These are phyloP conservation scores for Girardinichthys multiradiatus DNA, from an alignment of 2,113 vertebrate species.

Conservation along the genomic window DNA sequence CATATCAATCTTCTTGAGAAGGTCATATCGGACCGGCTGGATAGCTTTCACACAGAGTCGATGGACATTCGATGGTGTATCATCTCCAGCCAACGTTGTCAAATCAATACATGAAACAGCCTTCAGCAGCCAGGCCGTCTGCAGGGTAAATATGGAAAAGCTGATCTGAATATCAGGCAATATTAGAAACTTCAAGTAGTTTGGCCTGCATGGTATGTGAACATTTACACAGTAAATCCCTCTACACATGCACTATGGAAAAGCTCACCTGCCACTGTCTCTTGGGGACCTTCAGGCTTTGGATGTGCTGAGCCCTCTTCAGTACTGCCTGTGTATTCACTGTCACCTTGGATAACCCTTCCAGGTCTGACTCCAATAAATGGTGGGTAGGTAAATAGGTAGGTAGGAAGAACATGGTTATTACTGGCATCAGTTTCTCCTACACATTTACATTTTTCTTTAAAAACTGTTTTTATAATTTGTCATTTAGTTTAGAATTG, in stretches of 20 bases:
- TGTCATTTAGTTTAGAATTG: too few species aligned
- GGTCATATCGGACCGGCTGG: constrained; percentile 87
- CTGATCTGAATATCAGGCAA: neutral
- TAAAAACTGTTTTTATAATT: too few species aligned
- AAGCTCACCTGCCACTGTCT: constrained; percentile 91
- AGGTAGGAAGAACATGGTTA: too few species aligned
- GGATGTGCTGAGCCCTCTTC: constrained; percentile 86
- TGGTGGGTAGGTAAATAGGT: too few species aligned
- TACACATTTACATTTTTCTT: too few species aligned
- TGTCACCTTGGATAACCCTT: constrained; percentile 85
- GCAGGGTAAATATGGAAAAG: neutral
- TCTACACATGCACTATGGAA: neutral
- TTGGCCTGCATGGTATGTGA: too few species aligned
- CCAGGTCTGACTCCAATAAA: constrained; percentile 84
- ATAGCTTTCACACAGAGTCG: constrained; percentile 93
- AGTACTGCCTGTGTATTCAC: constrained; percentile 92
- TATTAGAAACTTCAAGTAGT: neutral
- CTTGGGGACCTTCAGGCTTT: constrained; percentile 82
- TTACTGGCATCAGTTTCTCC: too few species aligned
- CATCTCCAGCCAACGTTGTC: constrained; percentile 93
- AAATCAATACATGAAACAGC: constrained; percentile 94
- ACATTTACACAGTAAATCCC: too few species aligned
- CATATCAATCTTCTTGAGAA: constrained; percentile 88
- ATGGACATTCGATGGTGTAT: constrained; percentile 89
- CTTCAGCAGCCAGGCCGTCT: constrained; percentile 94